Evolutionary conservation across 2,113 vertebrate genomes (phyloP).

Genomic region (Raja brachyura): DNA sequence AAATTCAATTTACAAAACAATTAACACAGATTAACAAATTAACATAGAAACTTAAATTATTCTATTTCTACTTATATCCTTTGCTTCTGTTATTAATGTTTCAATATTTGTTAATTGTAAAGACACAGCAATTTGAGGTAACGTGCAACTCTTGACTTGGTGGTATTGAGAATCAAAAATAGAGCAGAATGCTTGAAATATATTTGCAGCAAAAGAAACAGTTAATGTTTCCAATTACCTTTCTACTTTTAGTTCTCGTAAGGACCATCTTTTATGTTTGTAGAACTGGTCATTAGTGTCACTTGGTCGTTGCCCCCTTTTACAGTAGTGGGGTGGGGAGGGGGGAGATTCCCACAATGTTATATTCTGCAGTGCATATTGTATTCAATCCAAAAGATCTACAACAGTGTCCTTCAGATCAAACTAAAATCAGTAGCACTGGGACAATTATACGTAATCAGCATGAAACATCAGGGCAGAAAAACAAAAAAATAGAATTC

Average conservation of each 20-base stretch:
- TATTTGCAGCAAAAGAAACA: too few species aligned
- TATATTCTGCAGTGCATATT: background rate
- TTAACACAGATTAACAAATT: background rate
- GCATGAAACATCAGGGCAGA: background rate
- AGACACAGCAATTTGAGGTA: background rate
- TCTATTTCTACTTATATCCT: background rate
- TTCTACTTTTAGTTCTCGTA: too few species aligned
- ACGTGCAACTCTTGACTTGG: background rate
- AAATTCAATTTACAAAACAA: background rate
- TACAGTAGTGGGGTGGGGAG: background rate
- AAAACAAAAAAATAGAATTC: background rate
- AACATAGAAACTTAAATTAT: background rate
- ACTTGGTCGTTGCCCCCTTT: background rate
- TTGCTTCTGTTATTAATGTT: background rate
- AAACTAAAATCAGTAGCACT: background rate
- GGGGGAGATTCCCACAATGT: background rate
- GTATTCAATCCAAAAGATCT: background rate
- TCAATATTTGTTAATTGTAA: background rate
- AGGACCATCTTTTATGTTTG: too few species aligned
- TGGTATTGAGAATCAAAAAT: too few species aligned
- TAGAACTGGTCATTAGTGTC: background rate
- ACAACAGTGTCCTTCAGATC: background rate
- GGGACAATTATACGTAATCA: background rate
- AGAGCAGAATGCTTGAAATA: too few species aligned
- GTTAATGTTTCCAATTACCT: too few species aligned